These are phyloP conservation scores for Polydesmus complanatus DNA, from an alignment of 2,888 invertebrate genomes.

Conservation along the genomic window DNA sequence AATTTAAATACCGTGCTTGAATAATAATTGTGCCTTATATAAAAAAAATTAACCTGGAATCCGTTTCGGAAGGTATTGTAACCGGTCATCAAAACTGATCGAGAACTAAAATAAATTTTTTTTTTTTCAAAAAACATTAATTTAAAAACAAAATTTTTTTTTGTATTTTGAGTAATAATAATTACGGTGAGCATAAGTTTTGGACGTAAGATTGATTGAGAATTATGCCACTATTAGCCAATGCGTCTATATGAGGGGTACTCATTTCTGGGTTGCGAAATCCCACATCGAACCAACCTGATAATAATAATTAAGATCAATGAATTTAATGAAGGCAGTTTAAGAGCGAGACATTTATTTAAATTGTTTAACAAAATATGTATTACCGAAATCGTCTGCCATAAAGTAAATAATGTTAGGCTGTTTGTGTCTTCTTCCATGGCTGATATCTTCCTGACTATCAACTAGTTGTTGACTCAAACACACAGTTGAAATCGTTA, in stretches of 20 bases:
- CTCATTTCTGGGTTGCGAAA: constrained; percentile 33
- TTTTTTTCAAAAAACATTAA: background rate
- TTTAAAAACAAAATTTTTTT: no score
- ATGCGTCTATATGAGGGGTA: constrained; percentile 32
- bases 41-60: constrained; percentile 13
- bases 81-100: constrained; percentile 12
- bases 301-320: no score
- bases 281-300: constrained; percentile 34
- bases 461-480: no score
- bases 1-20: background rate
- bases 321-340: no score
- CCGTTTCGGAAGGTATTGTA: constrained; percentile 13
- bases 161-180: no score
- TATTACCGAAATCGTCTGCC: background rate
- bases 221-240: constrained; percentile 31
- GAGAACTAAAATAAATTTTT: constrained; percentile 19
- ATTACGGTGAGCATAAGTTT: constrained; percentile 34
- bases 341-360: no score
- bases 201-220: constrained; percentile 33
- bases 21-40: no score
- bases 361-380: no score
- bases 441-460: no score
- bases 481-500: no score
- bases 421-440: no score
- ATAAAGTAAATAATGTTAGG: background rate